A percentile compares a stretch with the other conserved stretches of the same genome.
Conservation (phyloP, 2,888 invertebrate species). For the Cancer borealis region DNA sequence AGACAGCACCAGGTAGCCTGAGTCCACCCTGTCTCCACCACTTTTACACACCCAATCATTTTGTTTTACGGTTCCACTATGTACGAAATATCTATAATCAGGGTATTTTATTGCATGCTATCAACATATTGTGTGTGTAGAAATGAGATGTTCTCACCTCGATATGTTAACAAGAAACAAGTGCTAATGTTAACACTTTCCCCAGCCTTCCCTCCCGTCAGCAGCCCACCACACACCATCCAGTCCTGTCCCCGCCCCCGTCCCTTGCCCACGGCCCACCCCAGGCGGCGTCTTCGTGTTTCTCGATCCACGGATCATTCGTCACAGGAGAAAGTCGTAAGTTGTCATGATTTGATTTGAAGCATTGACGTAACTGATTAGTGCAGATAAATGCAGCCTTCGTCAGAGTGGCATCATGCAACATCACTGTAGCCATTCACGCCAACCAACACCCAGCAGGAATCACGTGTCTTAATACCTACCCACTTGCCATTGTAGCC, state of each 20-base stretch:
- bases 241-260: neutral
- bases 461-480: neutral
- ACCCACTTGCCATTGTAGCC: neutral
- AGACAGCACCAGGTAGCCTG: neutral
- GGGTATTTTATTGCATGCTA: neutral
- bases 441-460: neutral
- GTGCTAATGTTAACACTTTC: neutral
- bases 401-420: neutral
- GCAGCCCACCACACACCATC: neutral
- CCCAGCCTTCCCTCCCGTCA: neutral
- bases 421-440: neutral
- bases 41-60: neutral
- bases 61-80: neutral
- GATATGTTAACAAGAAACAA: neutral
- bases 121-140: neutral
- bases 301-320: neutral
- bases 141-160: neutral
- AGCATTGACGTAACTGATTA: slow-evolving; percentile 25
- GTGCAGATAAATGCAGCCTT: neutral
- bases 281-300: neutral
- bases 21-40: neutral
- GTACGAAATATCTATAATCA: neutral
- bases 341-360: neutral
- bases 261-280: neutral
- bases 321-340: slow-evolving; percentile 5